Conservation (phyloP, 2,113 vertebrate species). For the Podarcis cretensis region DNA sequence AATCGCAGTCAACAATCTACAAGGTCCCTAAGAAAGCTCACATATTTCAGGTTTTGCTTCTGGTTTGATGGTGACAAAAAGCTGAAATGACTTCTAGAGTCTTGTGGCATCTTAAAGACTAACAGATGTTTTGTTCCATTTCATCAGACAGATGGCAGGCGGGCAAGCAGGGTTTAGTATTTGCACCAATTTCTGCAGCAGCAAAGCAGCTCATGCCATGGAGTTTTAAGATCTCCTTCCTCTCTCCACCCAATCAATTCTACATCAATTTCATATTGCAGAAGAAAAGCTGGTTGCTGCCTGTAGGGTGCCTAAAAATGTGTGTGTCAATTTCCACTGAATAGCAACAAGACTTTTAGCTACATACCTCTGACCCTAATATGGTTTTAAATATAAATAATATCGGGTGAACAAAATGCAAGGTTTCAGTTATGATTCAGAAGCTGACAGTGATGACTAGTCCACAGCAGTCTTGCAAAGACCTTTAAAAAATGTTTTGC, state of each 20-base stretch:
- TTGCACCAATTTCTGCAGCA: not conserved
- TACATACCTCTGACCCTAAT: not conserved
- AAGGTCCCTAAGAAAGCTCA: not conserved
- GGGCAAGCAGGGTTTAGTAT: not conserved
- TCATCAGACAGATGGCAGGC: not conserved
- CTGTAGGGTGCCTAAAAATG: not conserved
- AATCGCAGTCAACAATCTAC: not conserved
- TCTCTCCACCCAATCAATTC: not conserved
- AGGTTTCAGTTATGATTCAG: not conserved
- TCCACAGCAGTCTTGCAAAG: accelerated
- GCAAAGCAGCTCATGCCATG: not conserved
- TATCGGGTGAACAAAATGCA: not conserved
- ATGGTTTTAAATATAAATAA: not conserved
- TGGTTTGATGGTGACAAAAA: not conserved
- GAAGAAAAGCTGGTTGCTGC: not conserved
- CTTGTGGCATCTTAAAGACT: not conserved
- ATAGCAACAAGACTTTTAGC: not conserved
- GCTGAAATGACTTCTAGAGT: not conserved
- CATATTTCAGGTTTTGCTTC: not conserved
- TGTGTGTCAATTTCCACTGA: not conserved
- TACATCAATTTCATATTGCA: not conserved
- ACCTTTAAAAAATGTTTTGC: not conserved
- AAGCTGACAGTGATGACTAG: not conserved
- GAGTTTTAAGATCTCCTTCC: not conserved
- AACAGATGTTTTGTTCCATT: not conserved